Evolutionary conservation across 2,797 vertebrate species (phyloP).

Genomic region (Coranthus polyacanthus): DNA sequence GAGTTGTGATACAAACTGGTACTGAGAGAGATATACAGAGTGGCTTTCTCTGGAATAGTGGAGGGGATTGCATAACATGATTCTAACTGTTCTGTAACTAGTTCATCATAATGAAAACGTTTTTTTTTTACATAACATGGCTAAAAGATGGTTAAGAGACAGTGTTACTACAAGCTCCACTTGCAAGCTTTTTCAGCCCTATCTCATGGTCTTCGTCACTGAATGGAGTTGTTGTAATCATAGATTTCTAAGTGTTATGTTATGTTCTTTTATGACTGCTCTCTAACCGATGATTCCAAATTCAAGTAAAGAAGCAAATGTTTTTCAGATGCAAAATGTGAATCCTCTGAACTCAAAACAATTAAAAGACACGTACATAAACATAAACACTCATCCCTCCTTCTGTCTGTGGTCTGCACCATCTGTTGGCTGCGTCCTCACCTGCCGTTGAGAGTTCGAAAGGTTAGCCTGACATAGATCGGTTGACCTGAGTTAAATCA

Average conservation of each 20-base stretch:
- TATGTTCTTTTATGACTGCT: background rate
- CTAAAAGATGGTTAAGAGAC: background rate
- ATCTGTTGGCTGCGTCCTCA: constrained; percentile 4
- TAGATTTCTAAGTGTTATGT: too few species aligned
- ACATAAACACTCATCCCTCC: background rate
- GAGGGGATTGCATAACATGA: background rate
- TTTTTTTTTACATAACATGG: background rate
- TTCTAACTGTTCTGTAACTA: background rate
- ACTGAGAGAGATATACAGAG: constrained; percentile 24
- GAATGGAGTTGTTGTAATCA: background rate
- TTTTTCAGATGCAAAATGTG: background rate
- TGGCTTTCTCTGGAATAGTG: background rate
- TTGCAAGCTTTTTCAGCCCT: too few species aligned
- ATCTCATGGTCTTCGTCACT: background rate
- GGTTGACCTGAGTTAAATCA: background rate
- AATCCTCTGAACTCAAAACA: background rate
- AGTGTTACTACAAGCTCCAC: background rate
- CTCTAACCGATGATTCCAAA: too few species aligned
- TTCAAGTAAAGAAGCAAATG: too few species aligned
- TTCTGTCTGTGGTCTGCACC: background rate
- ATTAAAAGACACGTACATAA: background rate
- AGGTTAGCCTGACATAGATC: constrained; percentile 3
- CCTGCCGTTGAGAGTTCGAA: constrained; percentile 14
- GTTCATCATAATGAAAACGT: background rate
- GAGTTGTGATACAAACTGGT: constrained; percentile 52